Conservation (phyloP, 2,888 invertebrate species). For the Trissolcus brochymenae region DNA sequence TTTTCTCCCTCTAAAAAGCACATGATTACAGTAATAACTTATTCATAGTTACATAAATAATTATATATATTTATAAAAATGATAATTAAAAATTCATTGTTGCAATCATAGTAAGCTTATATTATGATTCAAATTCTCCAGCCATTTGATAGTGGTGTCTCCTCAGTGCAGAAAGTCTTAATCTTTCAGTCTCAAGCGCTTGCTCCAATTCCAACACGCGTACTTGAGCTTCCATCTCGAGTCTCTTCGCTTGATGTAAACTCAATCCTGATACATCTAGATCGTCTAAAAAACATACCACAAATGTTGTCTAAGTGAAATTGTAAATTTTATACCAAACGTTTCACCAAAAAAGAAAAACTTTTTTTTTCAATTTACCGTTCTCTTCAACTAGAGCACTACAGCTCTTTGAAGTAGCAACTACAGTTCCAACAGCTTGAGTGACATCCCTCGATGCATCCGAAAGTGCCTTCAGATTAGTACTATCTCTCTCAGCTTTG, state of each 20-base stretch:
- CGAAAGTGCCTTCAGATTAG: slow-evolving; percentile 87
- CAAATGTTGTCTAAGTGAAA: background rate
- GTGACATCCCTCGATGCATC: slow-evolving; percentile 93
- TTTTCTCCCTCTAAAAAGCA: too few relatives aligned
- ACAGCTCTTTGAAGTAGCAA: slow-evolving; percentile 95
- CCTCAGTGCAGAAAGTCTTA: slow-evolving; percentile 89
- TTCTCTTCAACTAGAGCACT: slow-evolving; percentile 90
- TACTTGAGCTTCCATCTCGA: slow-evolving; percentile 99
- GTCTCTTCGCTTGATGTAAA: slow-evolving; percentile 94
- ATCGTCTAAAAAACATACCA: slow-evolving; percentile 81
- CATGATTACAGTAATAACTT: too few relatives aligned
- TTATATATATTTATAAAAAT: too few relatives aligned
- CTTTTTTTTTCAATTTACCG: slow-evolving; percentile 76
- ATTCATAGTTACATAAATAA: too few relatives aligned
- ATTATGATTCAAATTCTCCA: slow-evolving; percentile 76
- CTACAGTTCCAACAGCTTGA: slow-evolving; percentile 92
- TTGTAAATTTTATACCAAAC: background rate
- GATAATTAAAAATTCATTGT: too few relatives aligned
- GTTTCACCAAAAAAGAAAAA: background rate
- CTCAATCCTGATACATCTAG: slow-evolving; percentile 93
- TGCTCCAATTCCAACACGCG: slow-evolving; percentile 95
- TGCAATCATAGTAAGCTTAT: slow-evolving; percentile 3
- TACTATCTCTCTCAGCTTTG: slow-evolving; percentile 91
- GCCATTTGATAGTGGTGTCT: slow-evolving; percentile 94
- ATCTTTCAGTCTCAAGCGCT: slow-evolving; percentile 91